Evolutionary conservation across 92 coral and sea anemone species (phyloP), one percentile per base, ranked within the genome.

Genomic region (Heteractis magnifica): DNA sequence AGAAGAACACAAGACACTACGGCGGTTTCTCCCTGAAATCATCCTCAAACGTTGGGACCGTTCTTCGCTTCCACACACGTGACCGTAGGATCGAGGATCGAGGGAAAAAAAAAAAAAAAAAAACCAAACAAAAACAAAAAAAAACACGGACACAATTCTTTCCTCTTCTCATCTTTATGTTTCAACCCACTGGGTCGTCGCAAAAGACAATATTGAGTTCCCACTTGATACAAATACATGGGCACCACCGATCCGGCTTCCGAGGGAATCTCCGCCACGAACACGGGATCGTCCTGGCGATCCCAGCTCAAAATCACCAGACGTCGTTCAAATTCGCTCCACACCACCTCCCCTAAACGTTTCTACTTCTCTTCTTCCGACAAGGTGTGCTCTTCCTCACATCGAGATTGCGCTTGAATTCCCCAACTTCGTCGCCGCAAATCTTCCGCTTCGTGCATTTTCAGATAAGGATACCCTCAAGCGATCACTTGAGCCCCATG

Each of bases 111-210:
- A 26, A 26, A 26, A 26, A 1, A 26, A 0, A 26, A 77, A 52
- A 0, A 77, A 51, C 80, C 10, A n/a, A n/a, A n/a, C n/a, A 77
- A 77, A 77, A 77, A 77, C 51, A 19, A 77, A 49, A 50, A 76
- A 76, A 56, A 76, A 13, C 60, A 56, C 13, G 64, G 49, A 19
- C 80, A 77, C 19, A 77, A 52, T 1, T 44, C 65, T n/a, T 77
- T 59, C 20, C 20, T 4, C 10, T 77, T 56, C 48, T 26, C 23
- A 0, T 77, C 44, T n/a, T n/a, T n/a, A n/a, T n/a, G n/a, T n/a
- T n/a, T n/a, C n/a, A n/a, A n/a, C n/a, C 58, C n/a, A 1, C 23
- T 3, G n/a, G 12, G 15, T 3, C 2, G 5, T 21, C 11, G 13
- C 8, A 77, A 53, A 1, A 53, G 50, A 8, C 59, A 60, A 23